Percentiles rank a stretch among this genome's conserved stretches.
These are phyloP conservation scores for Spodoptera litura DNA, from an alignment of 1,140 invertebrate genomes.

Conservation along the genomic window DNA sequence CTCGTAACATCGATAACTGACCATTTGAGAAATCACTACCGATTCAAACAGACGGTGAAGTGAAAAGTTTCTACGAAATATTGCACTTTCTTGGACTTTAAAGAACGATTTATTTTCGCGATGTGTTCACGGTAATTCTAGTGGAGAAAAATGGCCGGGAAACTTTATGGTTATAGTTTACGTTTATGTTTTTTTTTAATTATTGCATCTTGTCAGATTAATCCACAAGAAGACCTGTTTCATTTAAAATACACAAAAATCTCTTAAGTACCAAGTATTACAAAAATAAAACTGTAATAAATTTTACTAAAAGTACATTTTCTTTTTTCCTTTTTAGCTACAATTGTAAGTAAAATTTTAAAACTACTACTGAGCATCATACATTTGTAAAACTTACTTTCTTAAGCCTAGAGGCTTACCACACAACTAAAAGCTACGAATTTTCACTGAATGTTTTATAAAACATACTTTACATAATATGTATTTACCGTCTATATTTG, in stretches of 20 bases:
- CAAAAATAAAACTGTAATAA: no score
- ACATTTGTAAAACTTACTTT: no score
- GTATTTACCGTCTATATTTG: not conserved
- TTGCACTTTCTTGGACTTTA: constrained; percentile 27
- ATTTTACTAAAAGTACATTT: no score
- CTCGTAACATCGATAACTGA: constrained; percentile 29
- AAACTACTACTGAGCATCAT: no score
- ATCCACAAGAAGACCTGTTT: no score
- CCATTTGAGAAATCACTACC: constrained; percentile 39
- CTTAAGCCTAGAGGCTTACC: no score
- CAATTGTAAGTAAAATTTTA: no score
- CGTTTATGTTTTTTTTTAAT: not conserved
- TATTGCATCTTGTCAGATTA: no score
- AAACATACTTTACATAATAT: not conserved
- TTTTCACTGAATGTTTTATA: not conserved
- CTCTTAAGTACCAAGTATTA: no score
- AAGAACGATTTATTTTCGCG: constrained; percentile 44
- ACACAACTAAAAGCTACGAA: no score
- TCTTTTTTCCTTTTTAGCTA: no score
- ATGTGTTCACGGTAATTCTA: constrained; percentile 31
- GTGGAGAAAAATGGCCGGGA: constrained; percentile 4
- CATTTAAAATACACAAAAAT: no score
- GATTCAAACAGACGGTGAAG: constrained; percentile 3
- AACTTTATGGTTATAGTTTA: constrained; percentile 14
- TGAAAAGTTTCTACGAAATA: constrained; percentile 44